Conservation (phyloP, 2,113 vertebrate genomes). For the Catharus minimus region DNA sequence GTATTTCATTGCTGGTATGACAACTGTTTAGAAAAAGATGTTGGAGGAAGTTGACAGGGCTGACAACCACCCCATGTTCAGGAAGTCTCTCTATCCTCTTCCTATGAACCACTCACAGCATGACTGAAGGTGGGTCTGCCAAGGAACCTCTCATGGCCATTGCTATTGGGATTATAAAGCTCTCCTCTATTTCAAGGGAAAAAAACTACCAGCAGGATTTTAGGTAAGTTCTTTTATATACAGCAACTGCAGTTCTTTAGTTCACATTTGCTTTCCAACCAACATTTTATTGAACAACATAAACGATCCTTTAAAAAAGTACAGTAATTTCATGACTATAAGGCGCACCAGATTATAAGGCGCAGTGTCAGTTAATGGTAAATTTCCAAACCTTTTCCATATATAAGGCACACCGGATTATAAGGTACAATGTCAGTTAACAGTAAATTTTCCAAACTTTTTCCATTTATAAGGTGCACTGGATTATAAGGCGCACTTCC, state of each 20-base stretch:
- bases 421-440: no score
- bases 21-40: neutral
- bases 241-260: neutral
- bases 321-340: no score
- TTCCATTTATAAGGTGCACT: no score
- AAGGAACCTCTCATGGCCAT: neutral
- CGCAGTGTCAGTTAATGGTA: no score
- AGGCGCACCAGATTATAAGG: no score
- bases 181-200: neutral
- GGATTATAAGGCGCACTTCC: no score
- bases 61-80: neutral
- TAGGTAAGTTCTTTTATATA: neutral
- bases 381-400: no score
- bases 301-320: neutral
- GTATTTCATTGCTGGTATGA: neutral
- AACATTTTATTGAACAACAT: neutral
- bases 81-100: neutral
- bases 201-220: neutral
- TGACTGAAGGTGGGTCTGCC: accelerated
- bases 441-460: no score
- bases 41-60: neutral
- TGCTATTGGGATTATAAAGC: neutral
- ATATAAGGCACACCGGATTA: no score
- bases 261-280: neutral
- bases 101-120: neutral